These are phyloP conservation scores for Calephelis perditalis DNA, from an alignment of 2,888 invertebrate genomes.

Conservation along the genomic window DNA sequence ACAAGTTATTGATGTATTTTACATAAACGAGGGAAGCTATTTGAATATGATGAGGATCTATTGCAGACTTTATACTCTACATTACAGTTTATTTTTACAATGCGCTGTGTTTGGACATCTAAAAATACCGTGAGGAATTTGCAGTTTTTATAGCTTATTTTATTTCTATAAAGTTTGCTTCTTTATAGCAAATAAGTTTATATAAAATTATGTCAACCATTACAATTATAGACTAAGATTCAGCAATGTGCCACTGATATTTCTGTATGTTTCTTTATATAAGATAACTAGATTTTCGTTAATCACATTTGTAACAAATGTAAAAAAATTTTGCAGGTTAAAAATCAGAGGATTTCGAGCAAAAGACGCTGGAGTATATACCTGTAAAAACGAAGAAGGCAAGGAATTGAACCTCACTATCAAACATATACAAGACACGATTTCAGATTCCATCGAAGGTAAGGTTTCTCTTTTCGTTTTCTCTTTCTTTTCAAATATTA, in stretches of 20 bases:
- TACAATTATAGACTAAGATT: too few species aligned
- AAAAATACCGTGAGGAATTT: too few species aligned
- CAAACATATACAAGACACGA: constrained; percentile 40
- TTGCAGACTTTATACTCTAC: background rate
- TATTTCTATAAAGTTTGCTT: too few species aligned
- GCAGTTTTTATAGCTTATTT: too few species aligned
- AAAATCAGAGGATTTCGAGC: constrained; percentile 63
- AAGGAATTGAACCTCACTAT: constrained; percentile 51
- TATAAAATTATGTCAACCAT: too few species aligned
- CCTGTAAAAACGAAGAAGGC: constrained; percentile 54
- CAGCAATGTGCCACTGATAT: too few species aligned
- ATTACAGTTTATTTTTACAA: background rate
- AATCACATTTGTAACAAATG: too few species aligned
- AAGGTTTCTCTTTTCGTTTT: constrained; percentile 12
- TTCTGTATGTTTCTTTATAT: too few species aligned
- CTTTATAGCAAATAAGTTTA: too few species aligned
- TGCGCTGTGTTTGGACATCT: too few species aligned
- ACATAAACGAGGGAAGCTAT: constrained; percentile 8
- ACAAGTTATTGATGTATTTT: constrained; percentile 8
- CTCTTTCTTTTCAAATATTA: background rate
- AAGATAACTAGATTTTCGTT: too few species aligned
- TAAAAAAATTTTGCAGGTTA: constrained; percentile 45
- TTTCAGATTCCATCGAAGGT: constrained; percentile 50
- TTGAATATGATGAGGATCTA: background rate
- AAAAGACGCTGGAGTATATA: constrained; percentile 67